A percentile compares a stretch with the other conserved stretches of the same genome.
These are phyloP conservation scores for Apostichopus parvimensis DNA, from an alignment of 35 echinoderm and acorn worm species.

Conservation along the genomic window DNA sequence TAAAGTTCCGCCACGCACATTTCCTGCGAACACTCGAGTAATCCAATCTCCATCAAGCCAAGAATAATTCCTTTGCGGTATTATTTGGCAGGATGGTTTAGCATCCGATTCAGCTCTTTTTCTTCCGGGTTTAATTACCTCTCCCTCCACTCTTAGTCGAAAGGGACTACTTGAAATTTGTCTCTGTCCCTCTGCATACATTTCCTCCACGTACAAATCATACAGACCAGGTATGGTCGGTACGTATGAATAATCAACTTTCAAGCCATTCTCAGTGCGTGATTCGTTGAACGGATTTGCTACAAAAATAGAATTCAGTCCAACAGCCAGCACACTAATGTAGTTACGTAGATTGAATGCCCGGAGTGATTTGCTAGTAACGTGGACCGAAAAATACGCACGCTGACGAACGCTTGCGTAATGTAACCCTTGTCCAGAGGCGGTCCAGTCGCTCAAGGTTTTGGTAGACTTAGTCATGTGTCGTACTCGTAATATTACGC, in stretches of 20 bases:
- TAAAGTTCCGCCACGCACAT: conserved; percentile 17
- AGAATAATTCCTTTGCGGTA: neutral
- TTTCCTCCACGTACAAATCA: conserved; percentile 31
- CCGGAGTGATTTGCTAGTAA: neutral
- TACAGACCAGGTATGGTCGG: neutral
- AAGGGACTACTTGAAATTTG: conserved; percentile 29
- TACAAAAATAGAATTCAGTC: conserved; percentile 9
- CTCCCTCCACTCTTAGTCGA: neutral
- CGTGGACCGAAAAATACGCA: neutral
- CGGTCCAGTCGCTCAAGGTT: neutral
- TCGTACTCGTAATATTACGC: neutral
- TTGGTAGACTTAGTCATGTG: neutral
- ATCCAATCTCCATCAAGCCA: conserved; percentile 25
- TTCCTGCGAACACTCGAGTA: neutral
- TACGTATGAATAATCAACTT: neutral
- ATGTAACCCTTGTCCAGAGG: neutral
- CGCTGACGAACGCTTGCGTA: neutral
- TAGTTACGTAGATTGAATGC: too few species aligned
- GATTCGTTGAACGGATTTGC: neutral
- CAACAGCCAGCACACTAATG: conserved; percentile 29
- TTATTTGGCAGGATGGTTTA: neutral
- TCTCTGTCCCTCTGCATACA: neutral
- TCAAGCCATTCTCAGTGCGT: neutral
- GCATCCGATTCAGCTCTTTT: neutral
- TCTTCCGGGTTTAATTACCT: neutral